A percentile compares a stretch with the other conserved stretches of the same genome.
Evolutionary conservation across 37 sponge, comb jelly and placozoan genomes (phyloP).

Genomic region (Tethya wilhelma): DNA sequence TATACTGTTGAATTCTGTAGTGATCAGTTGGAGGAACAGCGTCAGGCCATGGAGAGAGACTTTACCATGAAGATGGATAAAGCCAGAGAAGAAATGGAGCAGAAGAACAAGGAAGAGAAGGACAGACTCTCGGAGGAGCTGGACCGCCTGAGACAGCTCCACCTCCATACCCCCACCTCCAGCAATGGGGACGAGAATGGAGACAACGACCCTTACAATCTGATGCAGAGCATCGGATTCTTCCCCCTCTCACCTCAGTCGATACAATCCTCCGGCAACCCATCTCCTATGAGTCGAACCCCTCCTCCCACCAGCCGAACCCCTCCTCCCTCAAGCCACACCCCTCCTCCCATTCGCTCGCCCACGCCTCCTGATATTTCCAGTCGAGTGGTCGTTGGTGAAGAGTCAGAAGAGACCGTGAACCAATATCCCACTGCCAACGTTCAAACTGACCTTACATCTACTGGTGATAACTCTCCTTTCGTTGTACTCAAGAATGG

Average conservation of each 20-base stretch:
- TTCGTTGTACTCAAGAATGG: too few species aligned
- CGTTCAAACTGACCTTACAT: too few species aligned
- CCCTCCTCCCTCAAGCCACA: too few species aligned
- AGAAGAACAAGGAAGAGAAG: conserved; percentile 33
- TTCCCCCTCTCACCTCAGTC: background rate
- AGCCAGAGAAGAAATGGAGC: conserved; percentile 52
- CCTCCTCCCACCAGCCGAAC: background rate
- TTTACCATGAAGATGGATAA: conserved; percentile 37
- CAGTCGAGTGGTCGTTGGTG: conserved; percentile 3
- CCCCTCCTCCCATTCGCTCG: background rate
- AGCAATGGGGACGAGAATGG: background rate
- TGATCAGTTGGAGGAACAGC: conserved; percentile 35
- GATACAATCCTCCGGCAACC: background rate
- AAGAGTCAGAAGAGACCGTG: background rate
- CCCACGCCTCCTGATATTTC: background rate
- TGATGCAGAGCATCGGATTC: conserved; percentile 27
- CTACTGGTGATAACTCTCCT: too few species aligned
- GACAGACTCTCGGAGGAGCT: conserved; percentile 29
- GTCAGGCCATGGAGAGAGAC: conserved; percentile 41
- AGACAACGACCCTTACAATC: conserved; percentile 7
- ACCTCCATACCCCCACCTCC: background rate
- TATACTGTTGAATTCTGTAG: background rate
- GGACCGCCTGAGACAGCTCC: conserved; percentile 4
- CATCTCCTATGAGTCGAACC: background rate
- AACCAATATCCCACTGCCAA: too few species aligned